Evolutionary conservation across 2,888 invertebrate species (phyloP).

Genomic region (Idaea straminata): DNA sequence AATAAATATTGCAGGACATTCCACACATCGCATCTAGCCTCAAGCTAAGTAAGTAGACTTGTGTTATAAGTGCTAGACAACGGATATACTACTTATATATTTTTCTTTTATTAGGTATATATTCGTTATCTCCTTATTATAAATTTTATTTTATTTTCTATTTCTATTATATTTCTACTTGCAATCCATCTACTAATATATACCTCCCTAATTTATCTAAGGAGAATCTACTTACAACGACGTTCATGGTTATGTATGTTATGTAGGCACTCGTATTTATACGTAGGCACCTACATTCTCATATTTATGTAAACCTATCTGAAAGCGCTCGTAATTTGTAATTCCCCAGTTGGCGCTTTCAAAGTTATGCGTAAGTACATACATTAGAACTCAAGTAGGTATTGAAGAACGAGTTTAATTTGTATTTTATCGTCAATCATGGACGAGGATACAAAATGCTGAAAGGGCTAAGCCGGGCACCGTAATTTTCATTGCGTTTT

Average conservation of each 20-base stretch:
- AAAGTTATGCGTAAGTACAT: background rate
- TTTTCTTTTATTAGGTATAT: too few species aligned
- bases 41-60: too few species aligned
- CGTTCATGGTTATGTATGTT: background rate
- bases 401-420: constrained; percentile 12
- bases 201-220: background rate
- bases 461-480: constrained; percentile 38
- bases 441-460: constrained; percentile 33
- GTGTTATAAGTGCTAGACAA: too few species aligned
- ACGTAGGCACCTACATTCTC: background rate
- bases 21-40: too few species aligned
- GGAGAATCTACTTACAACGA: background rate
- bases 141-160: too few species aligned
- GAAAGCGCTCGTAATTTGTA: background rate
- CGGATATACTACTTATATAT: too few species aligned
- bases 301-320: background rate
- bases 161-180: too few species aligned
- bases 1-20: too few species aligned
- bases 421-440: constrained; percentile 30
- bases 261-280: background rate
- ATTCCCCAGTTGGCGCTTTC: constrained; percentile 1
- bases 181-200: too few species aligned
- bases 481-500: constrained; percentile 66
- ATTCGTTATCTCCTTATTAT: too few species aligned
- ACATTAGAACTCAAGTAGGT: background rate